Evolutionary conservation across 2,888 invertebrate genomes (phyloP).

Genomic region (Aethes cnicana): DNA sequence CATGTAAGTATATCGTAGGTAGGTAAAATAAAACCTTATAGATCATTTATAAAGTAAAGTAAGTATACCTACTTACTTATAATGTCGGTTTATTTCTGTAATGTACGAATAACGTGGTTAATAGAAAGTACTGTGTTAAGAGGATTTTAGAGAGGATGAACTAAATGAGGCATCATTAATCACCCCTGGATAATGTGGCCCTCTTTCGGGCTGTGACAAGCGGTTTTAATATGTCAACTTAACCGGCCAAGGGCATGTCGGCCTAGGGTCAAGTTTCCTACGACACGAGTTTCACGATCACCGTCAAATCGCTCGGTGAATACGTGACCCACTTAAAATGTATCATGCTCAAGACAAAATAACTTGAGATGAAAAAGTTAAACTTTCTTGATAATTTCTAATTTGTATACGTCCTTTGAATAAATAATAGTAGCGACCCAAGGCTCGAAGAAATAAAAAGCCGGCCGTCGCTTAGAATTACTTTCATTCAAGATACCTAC

Average conservation of each 20-base stretch:
- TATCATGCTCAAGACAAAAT: neutral
- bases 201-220: slow-evolving; percentile 27
- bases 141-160: slow-evolving; percentile 15
- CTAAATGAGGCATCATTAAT: slow-evolving; percentile 29
- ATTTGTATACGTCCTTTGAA: slow-evolving; percentile 8
- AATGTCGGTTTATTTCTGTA: neutral
- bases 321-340: slow-evolving; percentile 19
- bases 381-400: neutral
- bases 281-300: slow-evolving; percentile 3
- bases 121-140: slow-evolving; percentile 6
- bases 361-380: neutral
- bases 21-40: too few species aligned
- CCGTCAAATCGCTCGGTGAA: slow-evolving; percentile 2
- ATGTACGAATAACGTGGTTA: slow-evolving; percentile 5
- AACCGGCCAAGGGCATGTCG: slow-evolving; percentile 21
- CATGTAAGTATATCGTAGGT: too few species aligned
- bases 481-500: neutral
- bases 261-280: slow-evolving; percentile 19
- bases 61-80: neutral
- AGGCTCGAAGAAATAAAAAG: slow-evolving; percentile 3
- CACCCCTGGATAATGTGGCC: slow-evolving; percentile 26
- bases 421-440: slow-evolving; percentile 9
- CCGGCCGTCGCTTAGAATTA: neutral
- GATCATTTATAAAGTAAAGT: too few species aligned
- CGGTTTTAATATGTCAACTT: slow-evolving; percentile 31